Conservation (phyloP, 30 jellyfish, hydroid and myxozoan species). For the Sanderia malayensis region DNA sequence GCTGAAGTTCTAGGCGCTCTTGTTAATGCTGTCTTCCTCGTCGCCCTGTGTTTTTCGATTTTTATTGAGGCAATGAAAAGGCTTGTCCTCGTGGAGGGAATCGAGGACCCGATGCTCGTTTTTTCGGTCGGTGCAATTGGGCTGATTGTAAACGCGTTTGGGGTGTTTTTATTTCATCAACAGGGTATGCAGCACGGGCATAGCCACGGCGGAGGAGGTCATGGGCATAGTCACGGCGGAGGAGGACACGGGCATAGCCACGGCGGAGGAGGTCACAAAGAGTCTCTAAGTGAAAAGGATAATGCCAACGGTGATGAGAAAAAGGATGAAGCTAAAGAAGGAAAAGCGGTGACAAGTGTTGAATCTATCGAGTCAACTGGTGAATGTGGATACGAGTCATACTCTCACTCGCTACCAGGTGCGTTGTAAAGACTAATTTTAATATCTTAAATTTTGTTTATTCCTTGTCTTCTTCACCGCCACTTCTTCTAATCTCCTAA, state of each 20-base stretch:
- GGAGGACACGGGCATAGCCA: slow-evolving; percentile 70
- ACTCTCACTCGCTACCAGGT: slow-evolving; percentile 65
- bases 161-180: slow-evolving; percentile 93
- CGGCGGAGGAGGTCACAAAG: slow-evolving; percentile 59
- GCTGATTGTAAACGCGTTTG: slow-evolving; percentile 89
- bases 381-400: slow-evolving; percentile 48
- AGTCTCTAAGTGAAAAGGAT: slow-evolving; percentile 21
- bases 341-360: background rate
- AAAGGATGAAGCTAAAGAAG: background rate
- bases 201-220: slow-evolving; percentile 74
- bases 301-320: background rate
- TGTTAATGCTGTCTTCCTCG: slow-evolving; percentile 96
- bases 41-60: slow-evolving; percentile 92
- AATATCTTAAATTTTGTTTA: too few species aligned
- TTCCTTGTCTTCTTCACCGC: too few species aligned
- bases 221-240: slow-evolving; percentile 76
- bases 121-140: slow-evolving; percentile 94
- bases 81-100: slow-evolving; percentile 72
- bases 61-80: slow-evolving; percentile 87
- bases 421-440: too few species aligned
- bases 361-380: slow-evolving; percentile 22
- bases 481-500: too few species aligned
- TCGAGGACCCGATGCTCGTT: slow-evolving; percentile 85
- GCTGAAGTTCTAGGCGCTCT: slow-evolving; percentile 98
- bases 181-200: slow-evolving; percentile 95